Evolutionary conservation across 2,113 vertebrate species (phyloP).

Genomic region (Scophthalmus maximus): DNA sequence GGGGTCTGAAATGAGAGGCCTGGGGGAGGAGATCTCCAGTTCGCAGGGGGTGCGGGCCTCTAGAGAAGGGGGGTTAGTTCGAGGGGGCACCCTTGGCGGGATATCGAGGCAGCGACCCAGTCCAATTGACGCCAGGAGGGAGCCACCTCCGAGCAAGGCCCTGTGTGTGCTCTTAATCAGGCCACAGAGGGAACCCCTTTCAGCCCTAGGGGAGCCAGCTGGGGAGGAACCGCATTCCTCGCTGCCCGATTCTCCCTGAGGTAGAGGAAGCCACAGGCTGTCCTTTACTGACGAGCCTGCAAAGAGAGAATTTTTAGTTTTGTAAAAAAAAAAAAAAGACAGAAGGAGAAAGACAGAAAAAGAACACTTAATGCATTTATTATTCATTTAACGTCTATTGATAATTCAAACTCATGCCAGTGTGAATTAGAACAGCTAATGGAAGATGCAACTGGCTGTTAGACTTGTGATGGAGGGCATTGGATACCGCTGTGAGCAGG

Average conservation of each 20-base stretch:
- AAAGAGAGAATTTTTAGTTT: conserved; percentile 9
- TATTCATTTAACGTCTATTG: conserved; percentile 53
- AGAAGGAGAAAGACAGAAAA: conserved; percentile 14
- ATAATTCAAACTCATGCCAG: conserved; percentile 52
- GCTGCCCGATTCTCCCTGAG: conserved; percentile 72
- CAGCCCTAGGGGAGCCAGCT: conserved; percentile 67
- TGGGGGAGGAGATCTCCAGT: conserved; percentile 56
- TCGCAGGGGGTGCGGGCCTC: conserved; percentile 59
- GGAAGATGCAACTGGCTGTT: conserved; percentile 2
- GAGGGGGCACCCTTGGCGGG: conserved; percentile 68
- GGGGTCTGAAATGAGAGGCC: conserved; percentile 60
- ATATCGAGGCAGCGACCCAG: conserved; percentile 83
- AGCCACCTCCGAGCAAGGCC: conserved; percentile 82
- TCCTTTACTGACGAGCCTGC: conserved; percentile 76
- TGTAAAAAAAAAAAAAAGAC: too few relatives aligned
- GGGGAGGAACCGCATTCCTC: conserved; percentile 72
- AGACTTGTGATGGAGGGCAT: background rate
- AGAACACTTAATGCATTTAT: conserved; percentile 32
- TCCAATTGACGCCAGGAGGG: conserved; percentile 86
- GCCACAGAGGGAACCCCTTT: conserved; percentile 51
- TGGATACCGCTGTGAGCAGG: conserved; percentile 83
- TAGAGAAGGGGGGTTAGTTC: conserved; percentile 70
- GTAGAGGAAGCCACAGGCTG: conserved; percentile 63
- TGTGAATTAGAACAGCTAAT: conserved; percentile 39
- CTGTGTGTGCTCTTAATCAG: conserved; percentile 82